Conservation (phyloP, 2,888 invertebrate species). For the Acheta domesticus region DNA sequence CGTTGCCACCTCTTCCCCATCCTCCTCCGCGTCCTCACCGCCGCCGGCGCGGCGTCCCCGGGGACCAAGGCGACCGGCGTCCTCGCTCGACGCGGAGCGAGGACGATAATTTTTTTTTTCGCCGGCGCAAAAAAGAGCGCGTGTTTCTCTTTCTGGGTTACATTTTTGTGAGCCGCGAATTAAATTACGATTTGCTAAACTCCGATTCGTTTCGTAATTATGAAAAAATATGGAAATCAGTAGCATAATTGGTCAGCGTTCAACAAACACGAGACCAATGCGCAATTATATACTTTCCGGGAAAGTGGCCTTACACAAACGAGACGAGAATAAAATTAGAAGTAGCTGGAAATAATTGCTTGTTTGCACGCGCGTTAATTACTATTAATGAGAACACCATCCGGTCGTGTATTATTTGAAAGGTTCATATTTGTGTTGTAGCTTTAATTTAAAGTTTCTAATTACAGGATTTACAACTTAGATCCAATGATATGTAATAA, state of each 20-base stretch:
- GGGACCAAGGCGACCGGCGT: not conserved
- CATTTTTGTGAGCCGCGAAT: not conserved
- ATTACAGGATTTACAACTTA: too few species aligned
- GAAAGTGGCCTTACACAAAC: not conserved
- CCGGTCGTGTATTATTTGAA: not conserved
- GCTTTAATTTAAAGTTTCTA: too few species aligned
- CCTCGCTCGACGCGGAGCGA: not conserved
- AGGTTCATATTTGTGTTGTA: too few species aligned
- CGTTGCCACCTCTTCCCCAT: not conserved
- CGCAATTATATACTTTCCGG: not conserved
- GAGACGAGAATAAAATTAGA: not conserved
- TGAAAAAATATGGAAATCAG: not conserved
- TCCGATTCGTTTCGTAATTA: constrained; percentile 1
- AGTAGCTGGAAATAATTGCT: not conserved
- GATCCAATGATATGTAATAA: too few species aligned
- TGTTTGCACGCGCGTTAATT: not conserved
- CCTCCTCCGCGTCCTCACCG: not conserved
- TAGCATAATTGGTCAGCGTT: not conserved
- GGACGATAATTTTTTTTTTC: not conserved
- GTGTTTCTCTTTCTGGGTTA: too few species aligned
- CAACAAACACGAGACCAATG: not conserved
- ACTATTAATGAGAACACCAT: not conserved
- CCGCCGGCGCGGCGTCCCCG: not conserved
- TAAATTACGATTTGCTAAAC: not conserved
- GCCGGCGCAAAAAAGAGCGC: too few species aligned